phyloP scores from a whole-genome alignment of 2,888 invertebrate species.

The Heliconius charithonia region DNA sequence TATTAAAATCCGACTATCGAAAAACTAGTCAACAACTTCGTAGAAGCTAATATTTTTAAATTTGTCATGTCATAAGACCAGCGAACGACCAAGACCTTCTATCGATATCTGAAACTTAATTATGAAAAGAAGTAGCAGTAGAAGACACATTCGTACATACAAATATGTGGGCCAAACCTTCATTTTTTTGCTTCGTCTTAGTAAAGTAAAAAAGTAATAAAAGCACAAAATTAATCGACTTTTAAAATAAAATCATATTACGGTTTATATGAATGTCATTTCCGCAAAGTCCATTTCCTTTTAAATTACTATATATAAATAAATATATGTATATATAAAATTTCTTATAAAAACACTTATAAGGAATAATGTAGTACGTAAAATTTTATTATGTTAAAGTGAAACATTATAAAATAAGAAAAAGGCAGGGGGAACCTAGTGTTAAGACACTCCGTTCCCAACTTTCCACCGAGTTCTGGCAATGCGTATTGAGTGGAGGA shows the following conservation, averaged over 20 bases:
- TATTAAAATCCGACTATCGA: too few species aligned
- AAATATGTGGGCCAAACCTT: neutral
- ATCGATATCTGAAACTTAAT: neutral
- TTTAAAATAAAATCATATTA: slow-evolving; percentile 5
- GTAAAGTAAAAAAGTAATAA: neutral
- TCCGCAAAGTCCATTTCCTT: slow-evolving; percentile 7
- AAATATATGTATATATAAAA: too few species aligned
- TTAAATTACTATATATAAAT: neutral
- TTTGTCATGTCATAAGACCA: neutral
- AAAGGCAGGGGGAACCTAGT: too few species aligned
- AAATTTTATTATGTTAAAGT: neutral
- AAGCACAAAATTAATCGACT: neutral
- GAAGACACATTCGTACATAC: neutral
- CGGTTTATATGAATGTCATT: slow-evolving; percentile 18
- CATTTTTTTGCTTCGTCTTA: neutral
- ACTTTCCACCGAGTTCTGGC: too few species aligned
- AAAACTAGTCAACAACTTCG: neutral
- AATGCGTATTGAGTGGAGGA: too few species aligned
- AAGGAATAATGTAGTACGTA: neutral
- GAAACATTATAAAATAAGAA: neutral
- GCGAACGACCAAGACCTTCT: neutral
- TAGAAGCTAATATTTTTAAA: neutral
- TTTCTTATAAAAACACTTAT: neutral
- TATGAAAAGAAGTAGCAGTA: neutral
- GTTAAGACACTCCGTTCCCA: too few species aligned